Percentiles rank a stretch among this genome's conserved stretches.
Evolutionary conservation across 2,113 vertebrate genomes (phyloP).

Genomic region (Ovibos moschatus): DNA sequence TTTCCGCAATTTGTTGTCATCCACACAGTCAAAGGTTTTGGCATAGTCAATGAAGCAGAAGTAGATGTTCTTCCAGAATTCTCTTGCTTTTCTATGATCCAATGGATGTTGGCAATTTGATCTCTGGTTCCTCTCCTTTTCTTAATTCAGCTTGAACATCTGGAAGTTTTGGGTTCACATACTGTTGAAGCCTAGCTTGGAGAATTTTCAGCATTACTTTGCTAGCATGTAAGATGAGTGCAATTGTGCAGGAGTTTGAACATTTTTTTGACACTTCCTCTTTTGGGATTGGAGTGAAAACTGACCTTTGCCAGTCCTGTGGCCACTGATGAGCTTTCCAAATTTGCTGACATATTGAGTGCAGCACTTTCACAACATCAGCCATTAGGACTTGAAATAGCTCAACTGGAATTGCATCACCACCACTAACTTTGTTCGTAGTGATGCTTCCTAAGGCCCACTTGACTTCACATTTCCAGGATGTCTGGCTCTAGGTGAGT

Average conservation of each 20-base stretch:
- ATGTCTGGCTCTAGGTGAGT: neutral
- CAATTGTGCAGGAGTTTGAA: neutral
- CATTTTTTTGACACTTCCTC: neutral
- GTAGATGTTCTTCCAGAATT: neutral
- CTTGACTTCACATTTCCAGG: neutral
- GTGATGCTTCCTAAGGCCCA: neutral
- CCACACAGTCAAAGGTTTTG: neutral
- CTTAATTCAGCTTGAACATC: neutral
- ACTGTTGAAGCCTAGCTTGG: neutral
- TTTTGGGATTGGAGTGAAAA: neutral
- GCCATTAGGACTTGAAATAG: neutral
- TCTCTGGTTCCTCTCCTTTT: neutral
- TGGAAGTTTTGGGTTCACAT: neutral
- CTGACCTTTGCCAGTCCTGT: neutral
- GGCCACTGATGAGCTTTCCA: neutral
- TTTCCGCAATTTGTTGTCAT: neutral
- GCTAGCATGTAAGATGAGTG: neutral
- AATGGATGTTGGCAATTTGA: neutral
- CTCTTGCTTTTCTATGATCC: neutral
- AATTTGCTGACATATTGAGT: neutral
- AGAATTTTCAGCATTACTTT: neutral
- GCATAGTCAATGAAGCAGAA: neutral
- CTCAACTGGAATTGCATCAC: neutral
- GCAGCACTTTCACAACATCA: neutral
- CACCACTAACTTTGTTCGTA: neutral